Base-by-base conservation (phyloP, 2,113 vertebrate genomes). In the Macrotus californicus region DNA sequence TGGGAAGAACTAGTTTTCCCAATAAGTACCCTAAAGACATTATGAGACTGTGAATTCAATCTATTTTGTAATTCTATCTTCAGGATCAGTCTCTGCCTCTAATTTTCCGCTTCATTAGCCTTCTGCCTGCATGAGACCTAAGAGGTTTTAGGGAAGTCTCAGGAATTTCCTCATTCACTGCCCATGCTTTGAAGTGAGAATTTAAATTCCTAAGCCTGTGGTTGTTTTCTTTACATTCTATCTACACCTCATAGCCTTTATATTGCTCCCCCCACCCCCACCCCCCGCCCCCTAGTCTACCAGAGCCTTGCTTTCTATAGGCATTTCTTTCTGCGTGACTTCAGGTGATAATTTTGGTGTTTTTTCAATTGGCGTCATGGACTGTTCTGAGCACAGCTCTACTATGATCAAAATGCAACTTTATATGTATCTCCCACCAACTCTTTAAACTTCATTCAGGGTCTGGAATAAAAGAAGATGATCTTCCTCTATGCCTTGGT, bases 151-250 rank as follows among this genome's bases (percentile, higher is more conserved):
- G 52, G 24, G 36, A 88, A 77, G 70, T 43, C 85, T 36, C 5
- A 54, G 52, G 82, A 59, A 39, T 12, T 14, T 48, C 61, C 70
- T 94, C 29, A 56, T 41, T 87, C 29, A 39, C 64, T 93, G 90
- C 87, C 56, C 14, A 0, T 36, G n/a, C 77, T 93, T 86, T 81
- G 77, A 91, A 92, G 67, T 22, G 61, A 97, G 86, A 96, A 56
- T 72, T 34, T 52, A 85, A 94, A 87, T 77, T 36, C 70, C 67
- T 59, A 56, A 93, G 52, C 48, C 83, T 56, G 2, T 70, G 67
- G 66, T 85, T 70, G 56, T 89, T 89, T 75, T 8, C 77, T 89
- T 85, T 66, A 43, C 50, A 90, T 34, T 41, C 36, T 50, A 67
- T 46, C 0, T 43, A 8, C 15, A 59, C 76, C 16, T 66, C 16